A percentile compares a stretch with the other conserved stretches of the same genome.
These are phyloP conservation scores for Leiothrix lutea DNA, from an alignment of 2,113 vertebrate genomes.

Conservation along the genomic window DNA sequence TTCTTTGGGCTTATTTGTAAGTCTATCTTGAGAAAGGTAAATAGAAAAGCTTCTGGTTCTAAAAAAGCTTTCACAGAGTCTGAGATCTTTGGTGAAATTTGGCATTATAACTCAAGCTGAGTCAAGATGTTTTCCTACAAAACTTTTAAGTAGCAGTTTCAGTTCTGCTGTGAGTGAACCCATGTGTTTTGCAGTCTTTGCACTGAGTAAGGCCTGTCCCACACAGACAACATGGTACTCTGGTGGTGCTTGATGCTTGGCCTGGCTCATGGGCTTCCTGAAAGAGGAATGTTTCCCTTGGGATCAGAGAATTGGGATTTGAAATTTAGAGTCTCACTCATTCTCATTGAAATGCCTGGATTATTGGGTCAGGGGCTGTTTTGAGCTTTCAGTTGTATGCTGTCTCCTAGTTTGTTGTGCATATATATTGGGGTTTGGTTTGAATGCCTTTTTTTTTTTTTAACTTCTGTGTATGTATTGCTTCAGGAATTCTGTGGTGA, in stretches of 20 bases:
- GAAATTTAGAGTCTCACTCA: background rate
- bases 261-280: background rate
- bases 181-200: background rate
- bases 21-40: background rate
- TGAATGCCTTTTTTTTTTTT: background rate
- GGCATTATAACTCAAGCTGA: background rate
- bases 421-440: background rate
- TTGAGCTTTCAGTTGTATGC: background rate
- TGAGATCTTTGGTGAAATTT: background rate
- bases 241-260: background rate
- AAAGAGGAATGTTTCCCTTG: background rate
- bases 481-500: background rate
- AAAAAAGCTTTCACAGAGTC: background rate
- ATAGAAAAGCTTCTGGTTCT: background rate
- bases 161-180: background rate
- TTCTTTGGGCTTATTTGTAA: background rate
- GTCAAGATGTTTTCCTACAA: background rate
- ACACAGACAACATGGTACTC: background rate
- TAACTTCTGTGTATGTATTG: background rate
- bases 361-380: background rate
- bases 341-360: background rate
- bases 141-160: fast-evolving
- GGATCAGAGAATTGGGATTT: background rate
- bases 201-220: background rate
- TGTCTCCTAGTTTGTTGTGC: background rate